These are phyloP conservation scores for Leptatherina wallacei DNA, from an alignment of 2,797 vertebrate species.

Conservation along the genomic window DNA sequence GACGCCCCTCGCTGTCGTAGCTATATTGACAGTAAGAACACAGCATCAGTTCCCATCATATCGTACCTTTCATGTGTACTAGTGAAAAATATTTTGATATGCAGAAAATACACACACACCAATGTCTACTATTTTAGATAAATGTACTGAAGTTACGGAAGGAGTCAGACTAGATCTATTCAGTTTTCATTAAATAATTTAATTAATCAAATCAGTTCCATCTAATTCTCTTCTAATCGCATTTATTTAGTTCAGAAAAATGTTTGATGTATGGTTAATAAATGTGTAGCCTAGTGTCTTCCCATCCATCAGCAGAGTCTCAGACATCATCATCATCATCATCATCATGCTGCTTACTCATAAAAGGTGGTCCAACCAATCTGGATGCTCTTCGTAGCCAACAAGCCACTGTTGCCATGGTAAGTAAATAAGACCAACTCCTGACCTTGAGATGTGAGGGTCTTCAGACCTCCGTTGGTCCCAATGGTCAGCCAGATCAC, in stretches of 20 bases:
- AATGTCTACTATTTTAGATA: no score
- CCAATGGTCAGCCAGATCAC: slow-evolving; percentile 98
- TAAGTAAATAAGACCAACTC: slow-evolving; percentile 96
- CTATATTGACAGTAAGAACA: slow-evolving; percentile 67
- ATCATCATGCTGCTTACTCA: slow-evolving; percentile 87
- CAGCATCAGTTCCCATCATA: slow-evolving; percentile 16
- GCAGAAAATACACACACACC: slow-evolving; percentile 2
- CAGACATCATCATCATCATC: no score
- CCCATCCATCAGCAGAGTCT: not conserved
- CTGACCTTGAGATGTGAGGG: slow-evolving; percentile 94
- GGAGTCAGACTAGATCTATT: no score
- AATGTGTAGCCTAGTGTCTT: not conserved
- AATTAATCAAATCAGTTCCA: no score
- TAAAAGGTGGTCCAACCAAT: slow-evolving; percentile 99
- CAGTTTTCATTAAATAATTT: no score
- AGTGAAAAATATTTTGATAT: not conserved
- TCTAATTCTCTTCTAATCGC: no score
- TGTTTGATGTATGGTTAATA: no score
- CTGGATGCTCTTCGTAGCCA: slow-evolving; percentile 98
- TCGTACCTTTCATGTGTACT: slow-evolving; percentile 7
- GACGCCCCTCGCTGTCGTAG: slow-evolving; percentile 96
- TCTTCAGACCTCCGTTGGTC: slow-evolving; percentile 95
- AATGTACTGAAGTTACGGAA: no score
- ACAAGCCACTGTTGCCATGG: slow-evolving; percentile 95
- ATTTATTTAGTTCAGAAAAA: no score